Evolutionary conservation across 1,140 invertebrate species (phyloP).

Genomic region (Nephila pilipes): DNA sequence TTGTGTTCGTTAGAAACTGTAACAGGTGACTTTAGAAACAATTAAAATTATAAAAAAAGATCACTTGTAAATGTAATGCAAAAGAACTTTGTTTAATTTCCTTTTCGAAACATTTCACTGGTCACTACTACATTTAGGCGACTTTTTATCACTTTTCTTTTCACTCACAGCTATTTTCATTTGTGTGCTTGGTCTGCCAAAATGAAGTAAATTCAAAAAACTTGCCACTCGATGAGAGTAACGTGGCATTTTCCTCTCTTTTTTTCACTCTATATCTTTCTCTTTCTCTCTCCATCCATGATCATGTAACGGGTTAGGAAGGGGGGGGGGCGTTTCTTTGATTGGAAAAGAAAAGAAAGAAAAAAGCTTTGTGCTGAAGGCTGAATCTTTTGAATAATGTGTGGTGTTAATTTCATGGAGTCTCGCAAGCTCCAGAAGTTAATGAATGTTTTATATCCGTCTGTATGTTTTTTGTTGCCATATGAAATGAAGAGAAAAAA

Average conservation of each 20-base stretch:
- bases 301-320: not conserved
- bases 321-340: not conserved
- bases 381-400: conserved; percentile 20
- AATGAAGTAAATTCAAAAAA: not conserved
- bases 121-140: not conserved
- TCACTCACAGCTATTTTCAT: not conserved
- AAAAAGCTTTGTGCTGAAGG: conserved; percentile 29
- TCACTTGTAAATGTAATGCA: not conserved
- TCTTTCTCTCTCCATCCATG: no score
- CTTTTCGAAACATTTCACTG: not conserved
- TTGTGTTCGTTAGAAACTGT: no score
- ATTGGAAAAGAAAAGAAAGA: not conserved
- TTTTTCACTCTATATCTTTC: no score
- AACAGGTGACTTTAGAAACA: not conserved
- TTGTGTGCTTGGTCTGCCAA: not conserved
- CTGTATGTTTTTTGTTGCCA: conserved; percentile 27
- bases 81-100: not conserved
- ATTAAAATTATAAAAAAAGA: conserved; percentile 7
- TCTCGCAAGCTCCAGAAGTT: conserved; percentile 40
- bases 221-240: conserved; percentile 3
- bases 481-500: not conserved
- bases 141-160: not conserved
- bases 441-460: conserved; percentile 41
- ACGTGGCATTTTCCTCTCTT: not conserved
- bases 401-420: conserved; percentile 33